Conservation (phyloP, 2,888 invertebrate genomes). For the Mantis religiosa region DNA sequence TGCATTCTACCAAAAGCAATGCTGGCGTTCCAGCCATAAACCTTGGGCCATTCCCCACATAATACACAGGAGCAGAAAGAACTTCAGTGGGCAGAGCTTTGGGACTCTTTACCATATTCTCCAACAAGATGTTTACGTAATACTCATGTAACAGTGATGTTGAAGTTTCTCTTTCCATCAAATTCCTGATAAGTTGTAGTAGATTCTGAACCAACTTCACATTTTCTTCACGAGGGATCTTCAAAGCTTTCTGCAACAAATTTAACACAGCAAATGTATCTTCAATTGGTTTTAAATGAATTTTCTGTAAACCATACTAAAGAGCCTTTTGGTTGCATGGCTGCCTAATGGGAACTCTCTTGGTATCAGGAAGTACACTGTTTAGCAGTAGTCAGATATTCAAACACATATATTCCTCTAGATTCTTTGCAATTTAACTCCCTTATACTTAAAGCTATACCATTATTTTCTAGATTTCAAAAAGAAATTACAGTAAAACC, state of each 20-base stretch:
- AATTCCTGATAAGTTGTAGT: constrained; percentile 8
- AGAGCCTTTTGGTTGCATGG: too few relatives aligned
- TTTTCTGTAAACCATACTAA: too few relatives aligned
- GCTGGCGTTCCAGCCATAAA: constrained; percentile 25
- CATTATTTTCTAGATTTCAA: too few relatives aligned
- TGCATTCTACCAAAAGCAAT: constrained; percentile 11
- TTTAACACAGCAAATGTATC: too few relatives aligned
- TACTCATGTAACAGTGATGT: not conserved
- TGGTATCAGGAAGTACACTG: too few relatives aligned
- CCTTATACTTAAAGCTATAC: too few relatives aligned
- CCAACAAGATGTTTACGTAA: constrained; percentile 12
- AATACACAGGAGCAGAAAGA: constrained; percentile 11
- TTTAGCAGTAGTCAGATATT: too few relatives aligned
- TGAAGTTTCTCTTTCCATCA: not conserved
- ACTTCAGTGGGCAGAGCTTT: constrained; percentile 6
- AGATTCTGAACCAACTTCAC: constrained; percentile 20
- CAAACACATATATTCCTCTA: too few relatives aligned
- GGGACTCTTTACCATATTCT: constrained; percentile 8
- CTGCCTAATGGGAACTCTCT: too few relatives aligned
- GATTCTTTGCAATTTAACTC: too few relatives aligned
- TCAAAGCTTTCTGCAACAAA: not conserved
- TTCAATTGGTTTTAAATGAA: too few relatives aligned
- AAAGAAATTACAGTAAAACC: too few relatives aligned
- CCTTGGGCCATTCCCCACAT: constrained; percentile 15
- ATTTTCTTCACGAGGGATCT: not conserved